These are phyloP conservation scores for Drosophila villosipedis DNA, from an alignment of 2,888 invertebrate genomes.

Conservation along the genomic window DNA sequence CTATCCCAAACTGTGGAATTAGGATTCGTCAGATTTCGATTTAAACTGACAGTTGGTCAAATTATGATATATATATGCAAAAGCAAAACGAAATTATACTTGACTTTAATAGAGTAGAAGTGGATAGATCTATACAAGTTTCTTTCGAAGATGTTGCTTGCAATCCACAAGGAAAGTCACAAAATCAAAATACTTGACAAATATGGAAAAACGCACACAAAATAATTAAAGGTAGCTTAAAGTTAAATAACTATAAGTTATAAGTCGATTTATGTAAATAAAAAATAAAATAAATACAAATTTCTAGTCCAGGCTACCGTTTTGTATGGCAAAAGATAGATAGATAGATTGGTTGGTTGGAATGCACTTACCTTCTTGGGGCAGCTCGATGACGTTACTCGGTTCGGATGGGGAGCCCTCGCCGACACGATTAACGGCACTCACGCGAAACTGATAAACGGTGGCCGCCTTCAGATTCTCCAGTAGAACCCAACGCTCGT, in stretches of 20 bases:
- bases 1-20: not conserved
- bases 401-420: conserved; percentile 96
- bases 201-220: no score
- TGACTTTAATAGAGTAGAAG: not conserved
- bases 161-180: not conserved
- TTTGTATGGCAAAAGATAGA: not conserved
- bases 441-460: conserved; percentile 98
- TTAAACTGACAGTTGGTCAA: not conserved
- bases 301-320: no score
- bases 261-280: not conserved
- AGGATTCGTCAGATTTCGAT: not conserved
- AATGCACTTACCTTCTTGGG: conserved; percentile 94
- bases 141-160: not conserved
- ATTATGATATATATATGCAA: not conserved
- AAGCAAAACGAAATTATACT: not conserved
- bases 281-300: not conserved
- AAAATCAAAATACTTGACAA: no score
- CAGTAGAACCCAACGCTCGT: conserved; percentile 91
- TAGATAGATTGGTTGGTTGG: not conserved
- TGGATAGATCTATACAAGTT: not conserved
- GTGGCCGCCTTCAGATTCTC: conserved; percentile 96
- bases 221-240: not conserved
- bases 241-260: no score
- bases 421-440: conserved; percentile 97
- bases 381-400: conserved; percentile 95